Evolutionary conservation across 2,888 invertebrate species (phyloP), one percentile per base, ranked within the genome.

Genomic region (Mesochorus sp.): DNA sequence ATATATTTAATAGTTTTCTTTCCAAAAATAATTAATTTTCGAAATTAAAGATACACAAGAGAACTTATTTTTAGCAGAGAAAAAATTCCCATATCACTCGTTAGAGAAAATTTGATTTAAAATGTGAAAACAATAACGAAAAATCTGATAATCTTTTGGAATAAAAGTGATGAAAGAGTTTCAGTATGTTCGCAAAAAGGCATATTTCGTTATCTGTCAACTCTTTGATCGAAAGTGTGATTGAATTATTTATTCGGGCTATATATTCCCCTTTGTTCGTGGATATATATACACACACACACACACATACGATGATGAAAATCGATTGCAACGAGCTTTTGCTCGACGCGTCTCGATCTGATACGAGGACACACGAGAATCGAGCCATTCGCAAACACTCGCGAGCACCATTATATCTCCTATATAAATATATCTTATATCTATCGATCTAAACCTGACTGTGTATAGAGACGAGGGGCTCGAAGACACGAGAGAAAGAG

Each of bases 371-470:
- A 24, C 19, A n/a, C n/a, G n/a, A 75, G 53, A 66, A 68, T n/a
- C 73, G 77, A 77, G 67, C 77, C 49, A 77, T 77, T 73, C 73
- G 77, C 72, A 57, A 73, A 68, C 68, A 62, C 64, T 73, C 55
- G 28, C 55, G 24, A 17, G n/a, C 17, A 39, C 73, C 55, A 68
- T 78, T 73, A 78, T 73, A 70, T 64, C 57, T 39, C 12, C 12
- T 34, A 24, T 47, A 24, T 28, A 4, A 19, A 34, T n/a, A 53
- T 19, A 8, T 39, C 47, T 6, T 49, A 26, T 24, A 21, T n/a
- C 31, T 28, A 55, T 73, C 44, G 70, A 71, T 66, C 64, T 14
- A 59, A 44, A 21, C 37, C 39, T 14, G 39, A 10, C 39, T 51
- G n/a, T n/a, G n/a, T n/a, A n/a, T n/a, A 8, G 5, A 24, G 57